phyloP scores from a whole-genome alignment of 64 coral and sea anemone genomes.

The Actinia equina region DNA sequence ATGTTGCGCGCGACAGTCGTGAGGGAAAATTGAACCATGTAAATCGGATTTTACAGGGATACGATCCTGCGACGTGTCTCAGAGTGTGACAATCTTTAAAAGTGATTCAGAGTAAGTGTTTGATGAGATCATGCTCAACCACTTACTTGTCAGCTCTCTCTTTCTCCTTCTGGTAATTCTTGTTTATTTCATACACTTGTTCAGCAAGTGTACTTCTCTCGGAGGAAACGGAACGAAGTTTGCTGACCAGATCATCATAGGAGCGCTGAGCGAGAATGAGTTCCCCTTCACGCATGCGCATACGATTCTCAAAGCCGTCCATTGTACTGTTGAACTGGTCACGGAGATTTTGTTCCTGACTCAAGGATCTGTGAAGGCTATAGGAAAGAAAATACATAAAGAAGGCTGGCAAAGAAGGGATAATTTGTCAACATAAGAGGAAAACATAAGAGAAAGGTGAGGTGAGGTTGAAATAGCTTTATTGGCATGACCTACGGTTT shows the following conservation, averaged over 20 bases:
- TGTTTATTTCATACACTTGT: conserved; percentile 66
- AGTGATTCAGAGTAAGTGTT: no score
- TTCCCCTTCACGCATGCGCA: conserved; percentile 70
- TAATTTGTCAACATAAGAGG: conserved; percentile 20
- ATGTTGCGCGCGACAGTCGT: no score
- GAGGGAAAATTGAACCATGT: no score
- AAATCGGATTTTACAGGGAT: no score
- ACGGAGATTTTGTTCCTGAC: conserved; percentile 81
- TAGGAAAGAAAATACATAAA: neutral
- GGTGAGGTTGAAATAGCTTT: no score
- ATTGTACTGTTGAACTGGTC: conserved; percentile 97
- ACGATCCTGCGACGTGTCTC: no score
- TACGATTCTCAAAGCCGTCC: conserved; percentile 87
- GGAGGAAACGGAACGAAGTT: conserved; percentile 69
- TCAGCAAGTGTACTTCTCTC: conserved; percentile 70
- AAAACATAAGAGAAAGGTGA: neutral
- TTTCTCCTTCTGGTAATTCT: conserved; percentile 75
- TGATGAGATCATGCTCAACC: neutral
- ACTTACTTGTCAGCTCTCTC: conserved; percentile 93
- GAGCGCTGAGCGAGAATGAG: conserved; percentile 74
- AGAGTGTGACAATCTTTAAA: no score
- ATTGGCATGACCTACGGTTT: no score
- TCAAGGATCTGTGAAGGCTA: conserved; percentile 84
- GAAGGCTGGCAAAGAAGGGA: neutral
- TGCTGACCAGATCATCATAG: conserved; percentile 80